Base-by-base conservation (phyloP, 2,888 invertebrate species). In the Calameuta filiformis region DNA sequence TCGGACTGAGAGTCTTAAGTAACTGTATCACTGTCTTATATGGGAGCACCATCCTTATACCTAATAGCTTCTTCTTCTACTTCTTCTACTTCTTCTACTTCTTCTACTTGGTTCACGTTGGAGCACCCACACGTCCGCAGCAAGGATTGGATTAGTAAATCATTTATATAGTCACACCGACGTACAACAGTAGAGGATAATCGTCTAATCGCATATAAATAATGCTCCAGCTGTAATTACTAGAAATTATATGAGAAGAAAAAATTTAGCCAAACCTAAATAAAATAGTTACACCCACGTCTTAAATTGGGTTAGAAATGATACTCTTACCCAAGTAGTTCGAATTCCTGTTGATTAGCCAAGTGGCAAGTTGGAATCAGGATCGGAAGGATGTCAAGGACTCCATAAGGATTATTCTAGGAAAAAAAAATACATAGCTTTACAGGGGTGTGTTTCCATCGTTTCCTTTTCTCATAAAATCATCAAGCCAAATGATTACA, bases 1-100 rank as follows among this genome's bases (percentile, higher is more conserved):
- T 83, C 79, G 83, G 80, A 90, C 90, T 89, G 87, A 85, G 86
- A 85, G 84, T 80, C 82, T 82, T 82, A 81, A 75, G 80, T 85
- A 90, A 89, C 86, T 83, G 88, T 87, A 87, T 85, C 88, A 87
- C 81, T 85, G 85, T 89, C 88, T 89, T 90, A 89, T 88, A 89
- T 80, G 81, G 80, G 82, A 81, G 83, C 82, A 80, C 81, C 81
- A 78, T 35, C 75, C 69, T 77, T 79, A 76, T 77, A 74, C 78
- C 79, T 71, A 79, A 77, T 75, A 73, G 31, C 73, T 69, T 68
- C 33, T 76, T 77, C 73, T 73, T 75, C 56, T 69, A 69, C 15
- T n/a, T 73, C 73, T 71, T 40, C n/a, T 33, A 1, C 71, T 56
- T 56, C 9, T 73, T 75, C 56, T 69, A 73, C 15, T n/a, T 73